These are phyloP conservation scores for Acheta domesticus DNA, from an alignment of 2,888 invertebrate genomes.

Conservation along the genomic window DNA sequence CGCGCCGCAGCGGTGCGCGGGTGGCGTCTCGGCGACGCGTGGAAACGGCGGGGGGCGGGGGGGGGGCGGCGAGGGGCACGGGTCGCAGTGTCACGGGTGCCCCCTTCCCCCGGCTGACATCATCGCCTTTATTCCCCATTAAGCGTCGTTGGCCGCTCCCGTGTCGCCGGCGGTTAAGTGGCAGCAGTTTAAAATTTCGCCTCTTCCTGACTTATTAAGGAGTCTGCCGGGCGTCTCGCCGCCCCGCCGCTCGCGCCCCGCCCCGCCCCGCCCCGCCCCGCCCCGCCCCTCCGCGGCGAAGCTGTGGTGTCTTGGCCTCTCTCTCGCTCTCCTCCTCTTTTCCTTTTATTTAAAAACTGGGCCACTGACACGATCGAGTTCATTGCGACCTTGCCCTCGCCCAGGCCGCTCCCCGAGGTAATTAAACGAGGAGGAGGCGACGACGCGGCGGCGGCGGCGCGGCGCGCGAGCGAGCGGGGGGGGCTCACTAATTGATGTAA, in stretches of 20 bases:
- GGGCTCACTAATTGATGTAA: constrained; percentile 35
- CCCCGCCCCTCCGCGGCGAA: neutral
- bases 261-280: neutral
- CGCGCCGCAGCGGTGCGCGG: too few species aligned
- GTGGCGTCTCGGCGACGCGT: too few species aligned
- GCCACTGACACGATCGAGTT: constrained; percentile 34
- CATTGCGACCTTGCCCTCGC: constrained; percentile 29
- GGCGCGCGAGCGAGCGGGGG: neutral
- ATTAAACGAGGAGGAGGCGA: constrained; percentile 32
- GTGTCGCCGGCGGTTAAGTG: constrained; percentile 26
- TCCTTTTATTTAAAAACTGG: constrained; percentile 30
- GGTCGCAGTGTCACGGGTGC: constrained; percentile 28
- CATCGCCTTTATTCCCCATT: constrained; percentile 32
- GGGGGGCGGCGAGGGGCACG: neutral
- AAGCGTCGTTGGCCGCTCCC: constrained; percentile 29
- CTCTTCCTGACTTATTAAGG: constrained; percentile 28
- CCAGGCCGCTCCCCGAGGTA: constrained; percentile 29
- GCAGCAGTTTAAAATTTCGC: constrained; percentile 28
- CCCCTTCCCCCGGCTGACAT: constrained; percentile 27
- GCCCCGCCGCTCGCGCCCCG: neutral
- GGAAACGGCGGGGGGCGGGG: too few species aligned
- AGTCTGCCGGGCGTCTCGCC: constrained; percentile 20
- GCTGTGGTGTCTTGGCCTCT: neutral
- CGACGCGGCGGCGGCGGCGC: constrained; percentile 18
- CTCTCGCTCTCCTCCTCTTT: neutral